Base-by-base conservation (phyloP, 2,888 invertebrate species). In the Epistrophe eligans region DNA sequence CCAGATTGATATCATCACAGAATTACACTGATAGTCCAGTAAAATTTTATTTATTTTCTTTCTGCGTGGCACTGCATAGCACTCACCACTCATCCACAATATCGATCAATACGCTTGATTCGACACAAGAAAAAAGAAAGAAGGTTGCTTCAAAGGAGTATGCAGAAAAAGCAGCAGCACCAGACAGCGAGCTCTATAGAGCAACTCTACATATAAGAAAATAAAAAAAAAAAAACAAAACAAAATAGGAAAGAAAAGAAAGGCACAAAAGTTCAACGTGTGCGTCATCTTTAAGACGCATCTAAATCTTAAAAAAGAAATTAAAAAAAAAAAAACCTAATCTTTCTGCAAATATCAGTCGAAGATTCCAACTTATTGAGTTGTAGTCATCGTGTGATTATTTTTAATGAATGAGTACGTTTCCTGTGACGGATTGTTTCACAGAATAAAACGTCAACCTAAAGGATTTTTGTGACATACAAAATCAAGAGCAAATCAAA, bases 401-500 rank as follows among this genome's bases (percentile, higher is more conserved):
- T 48, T 79, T 85, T 85, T 85, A 85, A 85, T 85, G 85, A 85
- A 85, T 85, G 85, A 85, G 77, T 81, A 85, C 81, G 85, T 81
- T 85, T 81, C 77, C 81, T 81, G 73, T 77, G 85, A 81, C 81
- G 85, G 77, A 85, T 85, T 45, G 77, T 45, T 81, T 85, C 81
- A 81, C 77, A 85, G 77, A 77, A 81, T 85, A 85, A 85, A 81
- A 62, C 77, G 85, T 35, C 85, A 85, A 85, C 85, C 85, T 85
- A 85, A 85, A 85, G 85, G 85, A 85, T 85, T 85, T 85, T 85
- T 85, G 85, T 85, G 85, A 85, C 85, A 85, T 85, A 85, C 84
- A 81, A 52, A 81, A 60, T 70, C 72, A 50, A 85, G 77, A 76
- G 24, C 73, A 77, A 81, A 81, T 81, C 73, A 77, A 81, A 84